Percentiles rank a stretch among this genome's conserved stretches.
Conservation (phyloP, 2,113 vertebrate genomes). For the Aptenodytes patagonicus region DNA sequence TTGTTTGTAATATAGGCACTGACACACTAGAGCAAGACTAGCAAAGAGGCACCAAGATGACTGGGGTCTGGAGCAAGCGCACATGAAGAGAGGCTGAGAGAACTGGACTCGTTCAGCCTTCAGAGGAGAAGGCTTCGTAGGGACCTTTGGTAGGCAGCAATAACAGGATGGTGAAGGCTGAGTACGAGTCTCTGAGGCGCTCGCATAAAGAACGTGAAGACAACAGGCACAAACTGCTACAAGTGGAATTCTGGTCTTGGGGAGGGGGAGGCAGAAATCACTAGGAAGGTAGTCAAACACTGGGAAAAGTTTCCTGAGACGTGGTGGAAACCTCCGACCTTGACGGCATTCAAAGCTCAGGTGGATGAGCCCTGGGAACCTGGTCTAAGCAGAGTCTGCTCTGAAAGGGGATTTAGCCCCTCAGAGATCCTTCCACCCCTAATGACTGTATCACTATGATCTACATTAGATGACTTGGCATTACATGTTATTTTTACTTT, state of each 20-base stretch:
- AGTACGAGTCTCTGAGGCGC: background rate
- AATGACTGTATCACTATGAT: background rate
- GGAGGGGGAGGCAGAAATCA: background rate
- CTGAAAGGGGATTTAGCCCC: background rate
- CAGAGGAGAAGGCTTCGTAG: background rate
- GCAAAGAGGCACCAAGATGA: background rate
- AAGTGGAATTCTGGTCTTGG: background rate
- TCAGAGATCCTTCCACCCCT: background rate
- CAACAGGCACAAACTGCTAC: background rate
- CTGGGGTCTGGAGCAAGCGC: background rate
- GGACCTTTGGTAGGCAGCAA: background rate
- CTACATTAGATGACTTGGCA: background rate
- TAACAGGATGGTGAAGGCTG: background rate
- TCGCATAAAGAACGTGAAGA: background rate
- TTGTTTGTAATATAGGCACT: background rate
- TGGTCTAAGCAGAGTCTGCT: background rate
- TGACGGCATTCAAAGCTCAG: background rate
- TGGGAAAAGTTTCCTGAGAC: background rate
- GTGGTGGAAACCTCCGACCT: rapidly evolving
- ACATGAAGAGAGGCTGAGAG: background rate
- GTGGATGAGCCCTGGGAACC: background rate
- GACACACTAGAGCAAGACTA: background rate
- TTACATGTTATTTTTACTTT: background rate
- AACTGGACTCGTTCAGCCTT: background rate
- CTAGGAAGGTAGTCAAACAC: background rate